Evolutionary conservation across 2,888 invertebrate genomes (phyloP).

Genomic region (Tetragonisca angustula): DNA sequence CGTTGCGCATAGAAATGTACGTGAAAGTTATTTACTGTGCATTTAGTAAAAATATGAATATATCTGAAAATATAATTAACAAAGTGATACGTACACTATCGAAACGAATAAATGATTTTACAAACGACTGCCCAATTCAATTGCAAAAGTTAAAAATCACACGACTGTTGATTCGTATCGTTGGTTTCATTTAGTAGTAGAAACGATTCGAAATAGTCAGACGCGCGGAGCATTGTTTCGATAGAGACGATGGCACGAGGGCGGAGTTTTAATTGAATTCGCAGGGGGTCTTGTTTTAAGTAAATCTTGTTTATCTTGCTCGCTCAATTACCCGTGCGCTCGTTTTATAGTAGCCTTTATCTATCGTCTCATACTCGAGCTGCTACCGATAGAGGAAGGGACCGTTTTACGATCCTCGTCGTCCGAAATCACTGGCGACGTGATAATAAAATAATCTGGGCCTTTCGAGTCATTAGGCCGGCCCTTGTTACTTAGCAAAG

Average conservation of each 20-base stretch:
- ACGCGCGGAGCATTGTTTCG: neutral
- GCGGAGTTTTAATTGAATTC: slow-evolving; percentile 50
- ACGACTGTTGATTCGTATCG: too few relatives aligned
- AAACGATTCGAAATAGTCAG: neutral
- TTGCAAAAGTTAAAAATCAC: too few relatives aligned
- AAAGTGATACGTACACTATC: too few relatives aligned
- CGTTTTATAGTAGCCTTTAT: slow-evolving; percentile 63
- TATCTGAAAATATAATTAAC: too few relatives aligned
- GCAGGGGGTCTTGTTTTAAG: slow-evolving; percentile 43
- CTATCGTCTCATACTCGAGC: slow-evolving; percentile 60
- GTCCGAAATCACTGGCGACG: slow-evolving; percentile 82
- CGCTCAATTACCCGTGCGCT: slow-evolving; percentile 66
- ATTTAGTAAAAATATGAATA: too few relatives aligned
- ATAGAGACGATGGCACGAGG: neutral
- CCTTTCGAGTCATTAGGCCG: slow-evolving; percentile 83
- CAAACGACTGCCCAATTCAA: too few relatives aligned
- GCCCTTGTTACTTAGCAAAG: slow-evolving; percentile 81
- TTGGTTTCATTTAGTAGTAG: neutral
- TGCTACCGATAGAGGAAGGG: slow-evolving; percentile 54
- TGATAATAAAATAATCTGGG: slow-evolving; percentile 84
- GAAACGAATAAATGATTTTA: too few relatives aligned
- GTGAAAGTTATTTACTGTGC: too few relatives aligned
- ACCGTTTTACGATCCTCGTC: slow-evolving; percentile 77
- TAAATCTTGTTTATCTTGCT: slow-evolving; percentile 57
- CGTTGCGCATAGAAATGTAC: too few relatives aligned